Evolutionary conservation across 35 echinoderm and acorn worm genomes (phyloP).

Genomic region (Eucidaris tribuloides): DNA sequence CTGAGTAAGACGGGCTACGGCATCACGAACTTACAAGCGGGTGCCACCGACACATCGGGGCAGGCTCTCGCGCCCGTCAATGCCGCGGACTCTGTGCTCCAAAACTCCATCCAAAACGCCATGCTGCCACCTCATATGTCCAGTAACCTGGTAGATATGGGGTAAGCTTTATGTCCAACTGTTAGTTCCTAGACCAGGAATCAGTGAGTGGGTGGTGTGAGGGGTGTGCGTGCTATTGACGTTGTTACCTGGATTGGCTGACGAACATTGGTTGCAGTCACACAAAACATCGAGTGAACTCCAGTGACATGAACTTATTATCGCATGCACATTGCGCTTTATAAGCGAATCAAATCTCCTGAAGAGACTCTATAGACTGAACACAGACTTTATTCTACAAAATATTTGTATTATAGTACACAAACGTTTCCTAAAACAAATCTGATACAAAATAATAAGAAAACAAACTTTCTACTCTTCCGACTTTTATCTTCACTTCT

Average conservation of each 20-base stretch:
- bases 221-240: too few relatives aligned
- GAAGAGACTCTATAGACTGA: conserved; percentile 15
- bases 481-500: neutral
- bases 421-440: conserved; percentile 15
- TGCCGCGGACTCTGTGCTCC: conserved; percentile 54
- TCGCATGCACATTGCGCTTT: too few relatives aligned
- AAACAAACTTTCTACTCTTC: neutral
- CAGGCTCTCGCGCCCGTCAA: conserved; percentile 46
- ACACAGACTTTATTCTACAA: conserved; percentile 7
- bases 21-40: conserved; percentile 30
- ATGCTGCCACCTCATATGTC: conserved; percentile 63
- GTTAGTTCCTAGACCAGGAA: too few relatives aligned
- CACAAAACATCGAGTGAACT: too few relatives aligned
- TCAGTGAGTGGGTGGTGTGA: too few relatives aligned
- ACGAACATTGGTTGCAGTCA: too few relatives aligned
- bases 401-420: conserved; percentile 42
- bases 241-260: too few relatives aligned
- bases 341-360: too few relatives aligned
- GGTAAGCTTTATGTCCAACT: too few relatives aligned
- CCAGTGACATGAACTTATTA: too few relatives aligned
- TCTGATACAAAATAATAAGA: neutral
- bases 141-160: conserved; percentile 66
- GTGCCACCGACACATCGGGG: neutral
- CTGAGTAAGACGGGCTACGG: conserved; percentile 25
- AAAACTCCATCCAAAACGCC: conserved; percentile 67